Evolutionary conservation across 1,140 invertebrate genomes (phyloP), one percentile per base, ranked within the genome.

Genomic region (Globodera rostochiensis): DNA sequence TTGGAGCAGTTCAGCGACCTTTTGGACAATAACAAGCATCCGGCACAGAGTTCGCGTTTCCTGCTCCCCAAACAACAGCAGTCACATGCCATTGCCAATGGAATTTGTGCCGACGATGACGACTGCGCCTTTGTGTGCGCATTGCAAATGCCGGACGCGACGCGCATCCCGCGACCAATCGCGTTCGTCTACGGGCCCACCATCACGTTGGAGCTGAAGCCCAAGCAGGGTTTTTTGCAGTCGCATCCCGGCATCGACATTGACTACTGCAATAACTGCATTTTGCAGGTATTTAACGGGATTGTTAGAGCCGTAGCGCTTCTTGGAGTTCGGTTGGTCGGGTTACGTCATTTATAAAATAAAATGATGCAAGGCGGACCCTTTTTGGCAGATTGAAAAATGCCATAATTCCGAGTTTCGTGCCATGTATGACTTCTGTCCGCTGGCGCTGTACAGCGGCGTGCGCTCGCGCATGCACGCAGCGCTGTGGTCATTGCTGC

Each of bases 391-490:
- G 84, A 83, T 90, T 21, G 88, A 90, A 80, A 88, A 90, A 73
- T 87, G 82, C 13, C n/a, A 80, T 3, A 80, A 80, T 6, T 74
- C 71, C 11, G 74, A 77, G 67, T 89, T 90, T 79, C 70, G 78
- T 47, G 19, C 78, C 53, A 89, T 89, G 88, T 89, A 89, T 69
- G 88, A 89, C 66, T 89, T 90, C 70, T 89, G 88, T 47, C 88
- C 88, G 4, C 70, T 89, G 19, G 84, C 87, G 15, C 82, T 89
- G 13, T 89, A 84, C 78, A 89, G 87, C 53, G 88, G 88, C 13
- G 80, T 86, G 76, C 70, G 81, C 4, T 36, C 21, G 19, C 82
- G 88, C 75, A 88, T 89, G 88, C 46, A 73, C 45, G 57, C 66
- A 60, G 87, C 88, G 53, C 66, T 88, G 46, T 15, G 46, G 11